Evolutionary conservation across 2,113 vertebrate genomes (phyloP).

Genomic region (Limanda limanda): DNA sequence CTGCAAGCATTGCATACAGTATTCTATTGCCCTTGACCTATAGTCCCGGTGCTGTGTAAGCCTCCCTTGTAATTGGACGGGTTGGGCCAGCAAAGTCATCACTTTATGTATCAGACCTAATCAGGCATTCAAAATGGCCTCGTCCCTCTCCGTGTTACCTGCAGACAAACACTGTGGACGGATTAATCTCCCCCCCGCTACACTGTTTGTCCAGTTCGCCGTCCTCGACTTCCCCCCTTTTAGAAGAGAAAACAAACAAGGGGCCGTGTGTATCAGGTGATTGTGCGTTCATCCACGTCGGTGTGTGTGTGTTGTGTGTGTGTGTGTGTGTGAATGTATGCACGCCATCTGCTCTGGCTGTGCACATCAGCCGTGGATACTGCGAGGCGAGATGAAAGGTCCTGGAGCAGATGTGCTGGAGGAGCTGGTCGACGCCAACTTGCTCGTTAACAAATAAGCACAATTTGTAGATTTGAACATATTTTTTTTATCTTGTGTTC

Average conservation of each 20-base stretch:
- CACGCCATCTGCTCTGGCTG: constrained; percentile 53
- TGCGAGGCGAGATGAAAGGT: constrained; percentile 45
- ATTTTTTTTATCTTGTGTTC: background rate
- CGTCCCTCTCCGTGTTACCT: constrained; percentile 16
- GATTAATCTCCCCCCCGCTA: constrained; percentile 43
- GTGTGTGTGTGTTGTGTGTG: background rate
- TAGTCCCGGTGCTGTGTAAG: constrained; percentile 3
- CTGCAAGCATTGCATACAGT: background rate
- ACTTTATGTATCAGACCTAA: constrained; percentile 51
- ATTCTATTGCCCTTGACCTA: constrained; percentile 10
- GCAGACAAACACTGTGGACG: constrained; percentile 36
- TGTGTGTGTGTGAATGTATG: constrained; percentile 23
- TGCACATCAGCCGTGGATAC: constrained; percentile 45
- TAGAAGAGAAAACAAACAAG: constrained; percentile 43
- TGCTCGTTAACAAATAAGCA: constrained; percentile 27
- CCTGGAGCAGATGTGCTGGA: constrained; percentile 64
- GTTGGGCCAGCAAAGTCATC: constrained; percentile 31
- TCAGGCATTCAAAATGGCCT: constrained; percentile 54
- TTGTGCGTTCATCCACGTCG: background rate
- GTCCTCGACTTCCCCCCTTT: constrained; percentile 30
- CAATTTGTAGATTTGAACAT: background rate
- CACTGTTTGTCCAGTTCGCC: constrained; percentile 51
- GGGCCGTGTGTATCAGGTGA: too few relatives aligned
- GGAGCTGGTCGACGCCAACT: constrained; percentile 48
- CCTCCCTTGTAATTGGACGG: constrained; percentile 37